phyloP scores from a whole-genome alignment of 2,113 vertebrate species.

The Cryptomyrus ogoouensis region DNA sequence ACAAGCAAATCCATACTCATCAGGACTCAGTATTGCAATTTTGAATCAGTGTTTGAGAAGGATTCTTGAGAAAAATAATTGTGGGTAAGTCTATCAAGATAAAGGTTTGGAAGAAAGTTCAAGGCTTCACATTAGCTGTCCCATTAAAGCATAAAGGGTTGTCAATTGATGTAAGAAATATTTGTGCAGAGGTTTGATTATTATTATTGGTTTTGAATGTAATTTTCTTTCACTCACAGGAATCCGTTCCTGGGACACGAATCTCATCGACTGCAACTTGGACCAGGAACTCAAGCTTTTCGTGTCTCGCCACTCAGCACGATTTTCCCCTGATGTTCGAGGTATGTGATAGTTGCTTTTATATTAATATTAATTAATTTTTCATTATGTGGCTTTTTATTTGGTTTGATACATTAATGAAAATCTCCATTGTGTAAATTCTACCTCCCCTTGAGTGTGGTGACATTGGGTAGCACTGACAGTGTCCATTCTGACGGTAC shows the following conservation, averaged over 20 bases:
- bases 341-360: conserved; percentile 61
- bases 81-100: not conserved
- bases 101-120: not conserved
- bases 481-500: not conserved
- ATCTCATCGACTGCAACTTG: conserved; percentile 88
- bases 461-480: not conserved
- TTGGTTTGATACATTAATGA: not conserved
- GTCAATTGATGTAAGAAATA: not conserved
- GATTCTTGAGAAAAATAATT: not conserved
- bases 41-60: not conserved
- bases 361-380: too few species aligned
- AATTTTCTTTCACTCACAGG: conserved; percentile 58
- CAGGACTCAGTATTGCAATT: not conserved
- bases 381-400: not conserved
- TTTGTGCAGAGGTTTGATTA: not conserved
- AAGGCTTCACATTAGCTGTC: not conserved
- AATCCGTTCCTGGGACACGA: conserved; percentile 95
- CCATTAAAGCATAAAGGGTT: not conserved
- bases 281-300: conserved; percentile 97
- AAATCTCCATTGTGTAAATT: not conserved
- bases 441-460: not conserved
- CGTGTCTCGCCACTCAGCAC: conserved; percentile 91
- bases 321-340: conserved; percentile 92
- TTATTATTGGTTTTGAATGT: not conserved
- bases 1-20: not conserved